Evolutionary conservation across 2,888 invertebrate species (phyloP), one percentile per base, ranked within the genome.

Genomic region (Plebejus anna): DNA sequence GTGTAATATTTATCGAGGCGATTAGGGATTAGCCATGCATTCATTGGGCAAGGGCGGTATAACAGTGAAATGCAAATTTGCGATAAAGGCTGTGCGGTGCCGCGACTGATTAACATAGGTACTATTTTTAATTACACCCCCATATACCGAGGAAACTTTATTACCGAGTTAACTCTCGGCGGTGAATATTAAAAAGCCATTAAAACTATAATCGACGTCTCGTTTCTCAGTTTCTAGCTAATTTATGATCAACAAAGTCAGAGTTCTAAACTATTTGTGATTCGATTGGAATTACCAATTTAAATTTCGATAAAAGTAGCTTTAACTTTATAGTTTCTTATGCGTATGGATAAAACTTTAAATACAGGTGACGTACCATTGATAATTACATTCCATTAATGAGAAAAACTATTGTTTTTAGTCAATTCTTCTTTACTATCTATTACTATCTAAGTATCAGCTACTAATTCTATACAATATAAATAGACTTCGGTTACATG

Each of bases 31-130:
- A 42, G 70, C 42, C 73, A 75, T 59, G 32, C 73, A 78, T 78
- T 79, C 76, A 78, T 77, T 79, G 77, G 70, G 75, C 77, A 76
- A 80, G 79, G 76, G 77, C 57, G 77, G 80, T 80, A 80, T 42
- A 7, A 42, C 79, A 77, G 79, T 78, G 76, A 78, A 79, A 80
- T 80, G 80, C 80, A 80, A 80, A 80, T 80, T 38, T 51, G 75
- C 80, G 80, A 80, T 80, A 79, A 78, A 77, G 78, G 76, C 78
- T 71, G 77, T 76, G 71, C 78, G 76, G 78, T 78, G 79, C 78
- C 77, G 78, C 76, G 71, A 77, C 77, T 79, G 78, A 80, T 80
- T 79, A 80, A 80, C 77, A 81, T 81, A 22, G 22, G 22, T 22
- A 79, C 79, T 78, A 80, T 79, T 80, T 79, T 78, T 78, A 79